Percentiles rank a stretch among this genome's conserved stretches.
These are phyloP conservation scores for Heliangelus exortis DNA, from an alignment of 2,797 vertebrate genomes.

Conservation along the genomic window DNA sequence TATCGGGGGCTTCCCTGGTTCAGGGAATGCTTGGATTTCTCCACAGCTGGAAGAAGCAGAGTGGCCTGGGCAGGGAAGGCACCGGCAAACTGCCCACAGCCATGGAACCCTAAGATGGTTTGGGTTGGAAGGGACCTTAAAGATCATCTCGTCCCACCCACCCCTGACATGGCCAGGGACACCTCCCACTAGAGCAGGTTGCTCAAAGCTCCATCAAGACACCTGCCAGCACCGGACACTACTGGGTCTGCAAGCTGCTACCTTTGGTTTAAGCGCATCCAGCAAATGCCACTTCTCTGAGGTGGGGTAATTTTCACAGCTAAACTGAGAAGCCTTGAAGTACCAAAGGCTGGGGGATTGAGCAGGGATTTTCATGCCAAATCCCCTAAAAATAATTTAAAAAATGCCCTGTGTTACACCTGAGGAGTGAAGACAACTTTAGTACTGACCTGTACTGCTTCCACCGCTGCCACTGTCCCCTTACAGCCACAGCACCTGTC, in stretches of 20 bases:
- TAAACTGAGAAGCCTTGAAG: background rate
- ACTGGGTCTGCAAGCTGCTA: no score
- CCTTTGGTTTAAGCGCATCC: fast-evolving
- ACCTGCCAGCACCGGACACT: no score
- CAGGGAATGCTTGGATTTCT: background rate
- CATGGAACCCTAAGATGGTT: no score
- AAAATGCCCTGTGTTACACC: fast-evolving
- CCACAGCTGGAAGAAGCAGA: background rate
- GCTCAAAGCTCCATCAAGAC: no score
- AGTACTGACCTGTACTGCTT: background rate
- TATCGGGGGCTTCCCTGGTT: background rate
- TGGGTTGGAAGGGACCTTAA: no score
- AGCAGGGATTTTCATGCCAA: background rate
- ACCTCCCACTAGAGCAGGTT: no score
- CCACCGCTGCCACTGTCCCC: background rate
- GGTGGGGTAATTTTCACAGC: background rate
- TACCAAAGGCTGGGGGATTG: background rate
- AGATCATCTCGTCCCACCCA: no score
- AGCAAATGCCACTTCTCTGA: background rate
- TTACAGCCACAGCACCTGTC: background rate
- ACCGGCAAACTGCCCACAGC: background rate
- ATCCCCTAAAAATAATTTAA: background rate
- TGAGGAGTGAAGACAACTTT: background rate
- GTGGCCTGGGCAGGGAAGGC: fast-evolving
- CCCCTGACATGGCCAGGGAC: no score